Conservation (phyloP, 2,888 invertebrate genomes). For the Carterocephalus palaemon region DNA sequence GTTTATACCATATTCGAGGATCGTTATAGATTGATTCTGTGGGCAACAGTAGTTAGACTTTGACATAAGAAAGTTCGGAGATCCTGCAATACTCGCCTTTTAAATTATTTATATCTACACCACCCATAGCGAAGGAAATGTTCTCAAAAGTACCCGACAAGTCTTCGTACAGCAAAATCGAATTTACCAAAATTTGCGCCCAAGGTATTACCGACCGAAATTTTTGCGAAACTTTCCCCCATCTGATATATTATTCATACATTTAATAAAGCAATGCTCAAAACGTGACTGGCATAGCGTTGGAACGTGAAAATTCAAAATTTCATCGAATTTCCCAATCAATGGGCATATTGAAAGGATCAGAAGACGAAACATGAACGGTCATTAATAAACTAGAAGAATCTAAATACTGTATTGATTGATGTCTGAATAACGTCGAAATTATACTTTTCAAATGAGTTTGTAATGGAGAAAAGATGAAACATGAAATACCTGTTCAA, state of each 20-base stretch:
- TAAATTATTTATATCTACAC: neutral
- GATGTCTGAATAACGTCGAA: no score
- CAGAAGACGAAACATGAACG: conserved; percentile 1
- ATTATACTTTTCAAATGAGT: no score
- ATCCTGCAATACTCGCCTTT: no score
- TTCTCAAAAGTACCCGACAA: no score
- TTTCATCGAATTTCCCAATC: conserved; percentile 21
- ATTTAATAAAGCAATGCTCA: conserved; percentile 24
- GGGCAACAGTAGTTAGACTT: no score
- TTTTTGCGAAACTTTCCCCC: conserved; percentile 24
- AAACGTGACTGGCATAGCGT: conserved; percentile 21
- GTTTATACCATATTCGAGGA: no score
- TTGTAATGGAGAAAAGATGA: no score
- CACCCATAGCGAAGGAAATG: no score
- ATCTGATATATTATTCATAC: conserved; percentile 28
- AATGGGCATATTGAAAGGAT: conserved; percentile 18
- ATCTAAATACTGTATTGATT: no score
- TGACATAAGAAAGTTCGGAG: no score
- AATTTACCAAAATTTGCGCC: conserved; percentile 16
- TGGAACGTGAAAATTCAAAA: conserved; percentile 22
- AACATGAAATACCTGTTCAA: no score
- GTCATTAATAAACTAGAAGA: neutral
- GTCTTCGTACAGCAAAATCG: conserved; percentile 12
- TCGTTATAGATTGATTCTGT: no score
- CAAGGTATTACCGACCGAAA: conserved; percentile 11